phyloP scores from a whole-genome alignment of 2,113 vertebrate species.

The Perccottus glenii region DNA sequence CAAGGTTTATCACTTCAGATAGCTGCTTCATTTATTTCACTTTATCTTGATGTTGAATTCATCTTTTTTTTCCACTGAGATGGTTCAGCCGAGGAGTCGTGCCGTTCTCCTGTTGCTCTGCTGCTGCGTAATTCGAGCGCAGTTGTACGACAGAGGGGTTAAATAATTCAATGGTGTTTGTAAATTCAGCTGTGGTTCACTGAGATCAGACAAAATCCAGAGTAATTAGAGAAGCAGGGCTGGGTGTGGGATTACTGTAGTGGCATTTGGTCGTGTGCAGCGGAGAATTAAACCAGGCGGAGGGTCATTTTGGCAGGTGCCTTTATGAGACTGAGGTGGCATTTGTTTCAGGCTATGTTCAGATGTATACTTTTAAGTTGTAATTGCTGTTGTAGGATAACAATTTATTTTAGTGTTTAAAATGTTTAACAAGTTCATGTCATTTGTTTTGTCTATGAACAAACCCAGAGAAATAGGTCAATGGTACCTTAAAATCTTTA shows the following conservation, averaged over 20 bases:
- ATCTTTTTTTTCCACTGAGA: constrained; percentile 6
- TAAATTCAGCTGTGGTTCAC: constrained; percentile 65
- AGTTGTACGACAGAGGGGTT: constrained; percentile 37
- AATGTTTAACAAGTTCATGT: no score
- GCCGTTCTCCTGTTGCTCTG: constrained; percentile 31
- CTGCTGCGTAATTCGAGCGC: constrained; percentile 58
- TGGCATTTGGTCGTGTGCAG: constrained; percentile 14
- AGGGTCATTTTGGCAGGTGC: constrained; percentile 19
- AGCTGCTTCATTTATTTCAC: background rate
- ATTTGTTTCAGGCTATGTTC: no score
- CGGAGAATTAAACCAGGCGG: constrained; percentile 1
- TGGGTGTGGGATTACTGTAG: constrained; percentile 47
- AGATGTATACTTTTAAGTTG: no score
- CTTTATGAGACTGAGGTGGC: background rate
- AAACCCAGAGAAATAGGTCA: no score
- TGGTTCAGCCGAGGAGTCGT: constrained; percentile 17
- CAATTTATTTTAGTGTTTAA: no score
- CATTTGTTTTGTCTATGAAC: no score
- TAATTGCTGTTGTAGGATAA: no score
- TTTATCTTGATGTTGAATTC: constrained; percentile 2
- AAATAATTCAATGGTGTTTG: constrained; percentile 72
- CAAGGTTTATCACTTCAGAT: constrained; percentile 38
- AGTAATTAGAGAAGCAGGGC: constrained; percentile 50
- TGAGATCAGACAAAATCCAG: constrained; percentile 33
- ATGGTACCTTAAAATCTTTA: no score